These are phyloP conservation scores for Phrynosoma platyrhinos DNA, from an alignment of 2,113 vertebrate genomes.

Conservation along the genomic window DNA sequence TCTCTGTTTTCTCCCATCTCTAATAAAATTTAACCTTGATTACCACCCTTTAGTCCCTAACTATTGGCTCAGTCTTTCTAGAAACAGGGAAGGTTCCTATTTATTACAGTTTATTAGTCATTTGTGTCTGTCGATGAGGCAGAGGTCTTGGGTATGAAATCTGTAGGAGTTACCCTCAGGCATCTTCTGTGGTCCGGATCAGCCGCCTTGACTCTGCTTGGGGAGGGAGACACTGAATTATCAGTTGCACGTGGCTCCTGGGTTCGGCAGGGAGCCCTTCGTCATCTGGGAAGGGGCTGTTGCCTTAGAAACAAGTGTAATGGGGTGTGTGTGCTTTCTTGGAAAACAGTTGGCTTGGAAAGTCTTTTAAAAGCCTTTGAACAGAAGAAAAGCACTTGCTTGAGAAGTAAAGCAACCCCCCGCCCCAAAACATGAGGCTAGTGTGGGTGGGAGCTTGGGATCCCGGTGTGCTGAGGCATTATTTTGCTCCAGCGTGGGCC, in stretches of 20 bases:
- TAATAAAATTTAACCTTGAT: background rate
- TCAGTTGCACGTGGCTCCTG: slow-evolving; percentile 16
- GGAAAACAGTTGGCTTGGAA: slow-evolving; percentile 37
- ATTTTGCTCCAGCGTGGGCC: background rate
- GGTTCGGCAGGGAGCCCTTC: slow-evolving; percentile 70
- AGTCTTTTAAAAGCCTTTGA: slow-evolving; percentile 49
- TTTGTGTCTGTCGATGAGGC: background rate
- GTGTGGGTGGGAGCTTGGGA: slow-evolving; percentile 48
- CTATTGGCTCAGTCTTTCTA: background rate
- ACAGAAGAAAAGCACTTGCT: slow-evolving; percentile 62
- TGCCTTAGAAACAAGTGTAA: slow-evolving; percentile 80
- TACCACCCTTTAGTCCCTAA: background rate
- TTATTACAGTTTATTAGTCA: background rate
- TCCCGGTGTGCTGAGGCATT: background rate
- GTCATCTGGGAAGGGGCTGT: slow-evolving; percentile 77
- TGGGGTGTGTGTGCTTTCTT: slow-evolving; percentile 48
- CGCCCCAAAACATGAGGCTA: slow-evolving; percentile 46
- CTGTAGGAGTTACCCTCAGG: accelerated
- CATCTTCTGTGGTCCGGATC: background rate
- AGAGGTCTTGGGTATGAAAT: background rate
- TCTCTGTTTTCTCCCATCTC: background rate
- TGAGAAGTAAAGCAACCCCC: slow-evolving; percentile 30
- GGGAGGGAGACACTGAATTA: slow-evolving; percentile 57
- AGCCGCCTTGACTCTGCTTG: background rate
- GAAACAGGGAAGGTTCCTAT: background rate